phyloP scores from a whole-genome alignment of 2,113 vertebrate genomes.

The Sisor rabdophorus region DNA sequence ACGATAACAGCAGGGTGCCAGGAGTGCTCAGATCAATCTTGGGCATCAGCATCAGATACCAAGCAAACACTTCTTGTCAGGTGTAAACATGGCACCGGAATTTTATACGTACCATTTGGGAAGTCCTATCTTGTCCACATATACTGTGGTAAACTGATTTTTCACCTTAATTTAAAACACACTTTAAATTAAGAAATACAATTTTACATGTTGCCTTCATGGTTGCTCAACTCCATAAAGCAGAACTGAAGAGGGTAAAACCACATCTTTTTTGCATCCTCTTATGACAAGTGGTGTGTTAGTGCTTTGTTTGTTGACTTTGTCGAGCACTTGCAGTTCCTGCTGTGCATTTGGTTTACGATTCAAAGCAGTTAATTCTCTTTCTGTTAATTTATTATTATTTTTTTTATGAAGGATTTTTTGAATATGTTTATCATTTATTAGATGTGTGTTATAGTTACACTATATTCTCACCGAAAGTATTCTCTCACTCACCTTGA shows the following conservation, averaged over 20 bases:
- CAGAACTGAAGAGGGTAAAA: neutral
- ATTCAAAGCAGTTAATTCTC: neutral
- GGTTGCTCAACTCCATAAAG: neutral
- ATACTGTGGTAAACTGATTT: neutral
- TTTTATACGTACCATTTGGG: neutral
- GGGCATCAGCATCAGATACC: neutral
- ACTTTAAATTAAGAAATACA: neutral
- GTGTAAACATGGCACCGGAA: neutral
- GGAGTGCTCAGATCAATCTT: neutral
- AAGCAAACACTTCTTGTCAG: neutral
- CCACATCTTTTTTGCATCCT: neutral
- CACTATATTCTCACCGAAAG: too few species aligned
- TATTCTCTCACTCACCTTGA: too few species aligned
- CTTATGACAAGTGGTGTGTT: neutral
- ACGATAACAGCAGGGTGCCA: too few species aligned
- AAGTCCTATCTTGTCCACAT: neutral
- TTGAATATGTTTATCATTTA: too few species aligned
- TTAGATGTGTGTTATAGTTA: too few species aligned
- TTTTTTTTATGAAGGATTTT: neutral
- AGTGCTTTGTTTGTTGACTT: slow-evolving; percentile 15
- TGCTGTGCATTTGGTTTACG: neutral
- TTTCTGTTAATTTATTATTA: neutral
- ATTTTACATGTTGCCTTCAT: neutral
- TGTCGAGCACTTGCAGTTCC: neutral
- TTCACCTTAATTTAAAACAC: neutral